phyloP scores from a whole-genome alignment of 2,888 invertebrate genomes.

The Napeogenes sylphis region DNA sequence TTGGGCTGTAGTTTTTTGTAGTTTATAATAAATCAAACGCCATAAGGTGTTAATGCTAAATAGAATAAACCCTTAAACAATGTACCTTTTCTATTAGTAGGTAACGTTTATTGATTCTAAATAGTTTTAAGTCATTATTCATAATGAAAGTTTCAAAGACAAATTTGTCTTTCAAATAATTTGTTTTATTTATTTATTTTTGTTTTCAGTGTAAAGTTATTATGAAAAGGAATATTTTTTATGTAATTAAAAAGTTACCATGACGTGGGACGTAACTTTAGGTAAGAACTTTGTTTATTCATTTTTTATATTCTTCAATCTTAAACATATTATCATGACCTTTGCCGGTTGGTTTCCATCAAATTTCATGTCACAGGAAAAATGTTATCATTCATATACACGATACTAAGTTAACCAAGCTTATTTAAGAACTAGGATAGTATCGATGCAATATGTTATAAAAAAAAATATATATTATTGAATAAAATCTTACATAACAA shows the following conservation, averaged over 20 bases:
- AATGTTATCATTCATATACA: constrained; percentile 47
- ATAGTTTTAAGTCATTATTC: too few species aligned
- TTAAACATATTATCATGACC: constrained; percentile 35
- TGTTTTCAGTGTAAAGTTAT: background rate
- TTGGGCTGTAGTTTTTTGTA: too few species aligned
- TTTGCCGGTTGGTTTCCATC: constrained; percentile 54
- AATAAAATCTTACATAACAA: too few species aligned
- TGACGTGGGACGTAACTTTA: constrained; percentile 67
- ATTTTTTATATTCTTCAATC: constrained; percentile 2
- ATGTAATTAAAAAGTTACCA: constrained; percentile 28
- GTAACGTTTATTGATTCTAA: too few species aligned
- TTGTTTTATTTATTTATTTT: background rate
- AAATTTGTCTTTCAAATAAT: too few species aligned
- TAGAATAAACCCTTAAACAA: too few species aligned
- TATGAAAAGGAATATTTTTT: background rate
- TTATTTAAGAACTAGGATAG: constrained; percentile 13
- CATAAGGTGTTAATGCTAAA: too few species aligned
- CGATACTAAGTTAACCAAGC: constrained; percentile 42
- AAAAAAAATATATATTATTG: too few species aligned
- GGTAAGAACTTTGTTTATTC: constrained; percentile 41
- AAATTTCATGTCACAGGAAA: constrained; percentile 53
- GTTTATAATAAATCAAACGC: too few species aligned
- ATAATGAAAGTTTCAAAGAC: too few species aligned
- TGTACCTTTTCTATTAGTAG: too few species aligned
- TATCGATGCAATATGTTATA: background rate